Evolutionary conservation across 2,888 invertebrate genomes (phyloP), one percentile per base, ranked within the genome.

Genomic region (Aethes cnicana): DNA sequence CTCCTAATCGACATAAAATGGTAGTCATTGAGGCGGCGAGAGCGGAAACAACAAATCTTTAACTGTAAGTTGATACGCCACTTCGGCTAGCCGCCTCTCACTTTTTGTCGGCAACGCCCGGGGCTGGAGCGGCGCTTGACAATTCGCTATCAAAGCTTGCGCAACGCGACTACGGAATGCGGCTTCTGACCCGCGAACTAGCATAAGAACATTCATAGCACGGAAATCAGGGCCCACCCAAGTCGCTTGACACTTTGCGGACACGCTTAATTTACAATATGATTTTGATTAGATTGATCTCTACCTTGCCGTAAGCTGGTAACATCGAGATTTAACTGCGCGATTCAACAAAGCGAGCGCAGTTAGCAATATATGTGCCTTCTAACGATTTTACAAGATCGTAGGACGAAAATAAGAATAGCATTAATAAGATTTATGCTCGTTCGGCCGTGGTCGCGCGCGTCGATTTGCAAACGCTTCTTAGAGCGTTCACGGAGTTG

Each of bases 1-100:
- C 86, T 87, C 66, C 77, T 79, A 82, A 87, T 88, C 87, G 85
- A 85, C 82, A 86, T 77, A 87, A 86, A 88, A 84, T 87, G 85
- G 87, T 85, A 86, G 85, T 78, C 86, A 87, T 86, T 87, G 83
- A 85, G 76, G 81, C 83, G 81, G 77, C 81, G 77, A 79, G 81
- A 87, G 72, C 86, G 88, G 88, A 87, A 86, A 86, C 82, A 84
- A 85, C 82, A 84, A 86, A 85, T 87, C 86, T 83, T 74, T 66
- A 71, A 65, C 68, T 77, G 84, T 84, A 84, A 84, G 74, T 59
- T 73, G 82, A 84, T 78, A 74, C 70, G 70, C 63, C 61, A 68
- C 69, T 76, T 69, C 68, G 68, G 67, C 72, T 76, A 71, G 71
- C 66, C 69, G 72, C 77, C 82, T 76, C 77, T 84, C 72, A 79